Evolutionary conservation across 2,888 invertebrate species (phyloP).

Genomic region (Nemurella pictetii): DNA sequence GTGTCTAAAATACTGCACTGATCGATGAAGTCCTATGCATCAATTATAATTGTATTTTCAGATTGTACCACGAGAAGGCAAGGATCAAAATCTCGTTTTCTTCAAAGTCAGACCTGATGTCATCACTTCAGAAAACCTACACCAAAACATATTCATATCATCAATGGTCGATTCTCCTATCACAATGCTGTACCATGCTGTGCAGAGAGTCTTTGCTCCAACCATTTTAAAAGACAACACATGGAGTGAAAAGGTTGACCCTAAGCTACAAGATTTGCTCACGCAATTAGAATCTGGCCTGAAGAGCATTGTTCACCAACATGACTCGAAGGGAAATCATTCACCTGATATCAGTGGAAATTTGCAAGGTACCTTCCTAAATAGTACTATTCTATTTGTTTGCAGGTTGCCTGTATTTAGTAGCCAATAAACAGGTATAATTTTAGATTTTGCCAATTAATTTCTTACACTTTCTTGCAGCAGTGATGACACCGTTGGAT

Average conservation of each 20-base stretch:
- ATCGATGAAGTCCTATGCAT: too few species aligned
- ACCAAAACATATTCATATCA: conserved; percentile 60
- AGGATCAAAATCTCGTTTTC: conserved; percentile 58
- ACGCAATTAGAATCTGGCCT: conserved; percentile 55
- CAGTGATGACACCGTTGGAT: conserved; percentile 67
- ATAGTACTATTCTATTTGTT: too few species aligned
- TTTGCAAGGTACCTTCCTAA: conserved; percentile 15
- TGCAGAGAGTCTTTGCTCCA: conserved; percentile 63
- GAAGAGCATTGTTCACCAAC: conserved; percentile 49
- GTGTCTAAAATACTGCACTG: too few species aligned
- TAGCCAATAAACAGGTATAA: too few species aligned
- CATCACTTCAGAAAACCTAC: conserved; percentile 62
- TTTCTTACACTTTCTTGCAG: conserved; percentile 50
- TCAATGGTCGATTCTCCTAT: conserved; percentile 63
- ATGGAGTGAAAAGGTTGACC: conserved; percentile 53
- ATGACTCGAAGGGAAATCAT: conserved; percentile 29
- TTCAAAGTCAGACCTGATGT: conserved; percentile 63
- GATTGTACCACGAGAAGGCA: conserved; percentile 51
- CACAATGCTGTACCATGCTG: conserved; percentile 61
- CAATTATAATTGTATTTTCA: conserved; percentile 43
- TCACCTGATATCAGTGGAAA: conserved; percentile 28
- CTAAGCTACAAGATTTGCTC: conserved; percentile 55
- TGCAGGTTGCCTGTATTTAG: too few species aligned
- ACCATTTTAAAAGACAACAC: conserved; percentile 46
- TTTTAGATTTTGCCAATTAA: conserved; percentile 18